Conservation (phyloP, 2,888 invertebrate genomes). For the Frankliniella intonsa region DNA sequence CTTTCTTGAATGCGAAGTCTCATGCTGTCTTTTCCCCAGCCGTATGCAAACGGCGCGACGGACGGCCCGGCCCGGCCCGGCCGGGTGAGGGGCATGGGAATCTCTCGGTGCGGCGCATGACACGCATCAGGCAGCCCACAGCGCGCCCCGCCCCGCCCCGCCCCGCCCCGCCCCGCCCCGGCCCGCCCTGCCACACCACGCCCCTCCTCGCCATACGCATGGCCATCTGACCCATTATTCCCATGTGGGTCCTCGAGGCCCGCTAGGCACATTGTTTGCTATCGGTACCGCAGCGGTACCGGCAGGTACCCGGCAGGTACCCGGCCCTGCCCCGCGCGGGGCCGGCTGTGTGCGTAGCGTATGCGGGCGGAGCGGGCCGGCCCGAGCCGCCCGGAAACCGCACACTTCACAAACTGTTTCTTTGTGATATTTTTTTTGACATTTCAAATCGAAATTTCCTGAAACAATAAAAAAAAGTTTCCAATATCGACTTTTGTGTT, state of each 20-base stretch:
- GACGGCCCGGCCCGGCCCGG: no score
- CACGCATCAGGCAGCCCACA: background rate
- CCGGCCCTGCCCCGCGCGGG: background rate
- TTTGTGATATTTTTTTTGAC: no score
- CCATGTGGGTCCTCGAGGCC: background rate
- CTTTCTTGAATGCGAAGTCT: no score
- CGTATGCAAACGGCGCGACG: no score
- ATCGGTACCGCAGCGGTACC: no score
- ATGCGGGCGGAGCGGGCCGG: background rate
- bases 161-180: background rate
- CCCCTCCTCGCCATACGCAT: background rate
- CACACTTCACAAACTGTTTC: no score
- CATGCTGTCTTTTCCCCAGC: no score
- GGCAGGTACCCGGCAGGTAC: background rate
- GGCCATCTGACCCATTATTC: background rate
- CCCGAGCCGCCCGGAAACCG: background rate
- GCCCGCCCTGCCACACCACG: background rate
- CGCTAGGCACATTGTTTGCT: conserved; percentile 20
- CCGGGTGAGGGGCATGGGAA: background rate
- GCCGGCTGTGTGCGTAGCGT: background rate
- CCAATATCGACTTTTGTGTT: no score
- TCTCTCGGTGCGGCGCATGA: background rate
- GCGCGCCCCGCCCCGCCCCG: background rate
- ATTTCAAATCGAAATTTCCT: no score
- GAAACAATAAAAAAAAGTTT: no score